Base-by-base conservation (phyloP, 2,888 invertebrate species). In the Drosophila melanosoma region DNA sequence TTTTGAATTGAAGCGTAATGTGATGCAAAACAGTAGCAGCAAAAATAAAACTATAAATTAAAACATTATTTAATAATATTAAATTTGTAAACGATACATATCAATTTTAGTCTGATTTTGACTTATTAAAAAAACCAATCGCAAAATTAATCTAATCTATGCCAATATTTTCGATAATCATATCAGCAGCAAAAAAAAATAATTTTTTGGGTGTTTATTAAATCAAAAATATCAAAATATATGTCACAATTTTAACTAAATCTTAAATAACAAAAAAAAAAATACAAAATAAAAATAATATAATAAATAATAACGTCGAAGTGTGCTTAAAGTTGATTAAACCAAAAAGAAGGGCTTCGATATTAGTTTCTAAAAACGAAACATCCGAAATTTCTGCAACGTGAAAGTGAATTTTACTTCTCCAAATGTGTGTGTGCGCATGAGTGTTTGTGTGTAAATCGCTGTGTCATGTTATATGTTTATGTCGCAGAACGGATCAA, bases 381-480 rank as follows among this genome's bases (percentile, higher is more conserved):
- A 40, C 49, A 71, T 49, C 48, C 26, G 48, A 64, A 62, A 66
- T 53, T 68, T 40, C 17, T 32, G 17, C 26, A 32, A 32, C 48
- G 71, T 58, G 36, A 35, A 58, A 45, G 49, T 33, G 45, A 32
- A 26, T 32, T 35, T 69, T 48, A 54, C 15, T 35, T 35, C 23
- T 23, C 54, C 33, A 56, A 42, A 1, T 56, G 56, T 54, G 20
- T 20, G 20, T 45, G 12, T 20, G 20, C 63, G 48, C 12, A 48
- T 57, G 20, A 49, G 51, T 58, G 68, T 65, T 26, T 66, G 49
- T 66, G 62, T 66, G 51, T 64, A 71, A 87, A 86, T 76, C 79
- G 84, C 85, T 79, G 79, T 89, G 89, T 89, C 89, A 84, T 87
- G 76, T 81, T 81, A 84, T 81, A 77, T 87, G 79, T 74, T 82